phyloP scores from a whole-genome alignment of 2,797 vertebrate species.

The Tenualosa ilisha region DNA sequence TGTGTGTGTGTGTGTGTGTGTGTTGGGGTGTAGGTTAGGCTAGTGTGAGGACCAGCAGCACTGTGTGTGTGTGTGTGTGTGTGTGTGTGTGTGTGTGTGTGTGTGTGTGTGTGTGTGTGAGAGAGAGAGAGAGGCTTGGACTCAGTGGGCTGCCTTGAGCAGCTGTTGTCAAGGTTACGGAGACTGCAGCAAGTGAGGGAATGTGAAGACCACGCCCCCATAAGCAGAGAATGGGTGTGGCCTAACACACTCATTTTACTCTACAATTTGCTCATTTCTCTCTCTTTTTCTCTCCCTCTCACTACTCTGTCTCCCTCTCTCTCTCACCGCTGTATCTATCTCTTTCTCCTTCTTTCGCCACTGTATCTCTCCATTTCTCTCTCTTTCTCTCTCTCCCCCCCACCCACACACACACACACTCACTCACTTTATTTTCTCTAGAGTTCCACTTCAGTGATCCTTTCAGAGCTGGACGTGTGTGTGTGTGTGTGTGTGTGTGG shows the following conservation, averaged over 20 bases:
- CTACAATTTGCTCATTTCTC: too few relatives aligned
- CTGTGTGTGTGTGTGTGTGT: too few relatives aligned
- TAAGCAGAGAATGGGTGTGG: neutral
- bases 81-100: too few relatives aligned
- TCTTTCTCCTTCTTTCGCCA: neutral
- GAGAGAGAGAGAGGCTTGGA: too few relatives aligned
- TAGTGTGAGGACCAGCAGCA: too few relatives aligned
- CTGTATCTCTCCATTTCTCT: neutral
- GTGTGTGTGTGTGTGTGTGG: neutral
- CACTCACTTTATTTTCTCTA: too few relatives aligned
- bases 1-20: slow-evolving; percentile 8
- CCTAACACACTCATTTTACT: neutral
- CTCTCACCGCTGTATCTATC: neutral
- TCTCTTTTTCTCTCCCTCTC: neutral
- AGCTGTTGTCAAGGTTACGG: neutral
- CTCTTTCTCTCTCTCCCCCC: neutral
- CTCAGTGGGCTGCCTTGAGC: neutral
- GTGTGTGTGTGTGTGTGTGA: too few relatives aligned
- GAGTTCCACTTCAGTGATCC: neutral
- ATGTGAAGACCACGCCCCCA: slow-evolving; percentile 51
- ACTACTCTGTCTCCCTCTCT: neutral
- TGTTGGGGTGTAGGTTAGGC: neutral
- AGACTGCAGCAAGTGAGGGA: slow-evolving; percentile 27
- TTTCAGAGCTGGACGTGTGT: neutral
- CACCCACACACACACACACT: neutral